These are phyloP conservation scores for Tetraodon nigroviridis DNA, from an alignment of 2,113 vertebrate species.

Conservation along the genomic window DNA sequence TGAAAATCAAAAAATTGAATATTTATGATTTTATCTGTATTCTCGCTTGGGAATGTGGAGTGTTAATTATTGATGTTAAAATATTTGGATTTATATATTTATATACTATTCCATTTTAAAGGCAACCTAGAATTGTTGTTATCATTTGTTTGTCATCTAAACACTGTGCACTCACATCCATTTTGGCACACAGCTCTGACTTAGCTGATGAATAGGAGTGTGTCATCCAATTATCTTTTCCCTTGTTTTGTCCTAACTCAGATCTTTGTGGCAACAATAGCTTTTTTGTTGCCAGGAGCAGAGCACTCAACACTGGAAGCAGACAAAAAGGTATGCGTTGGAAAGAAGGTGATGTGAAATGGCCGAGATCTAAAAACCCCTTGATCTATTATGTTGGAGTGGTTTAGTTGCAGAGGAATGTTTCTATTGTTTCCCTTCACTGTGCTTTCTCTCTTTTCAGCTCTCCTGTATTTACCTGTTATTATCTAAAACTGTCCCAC, in stretches of 20 bases:
- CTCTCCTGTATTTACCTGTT: conserved; percentile 5
- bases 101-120: too few relatives aligned
- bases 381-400: conserved; percentile 55
- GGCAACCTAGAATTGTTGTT: too few relatives aligned
- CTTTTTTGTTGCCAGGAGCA: conserved; percentile 92
- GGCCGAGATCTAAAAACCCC: conserved; percentile 56
- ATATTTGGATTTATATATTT: too few relatives aligned
- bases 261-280: conserved; percentile 97
- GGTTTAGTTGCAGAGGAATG: conserved; percentile 67
- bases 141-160: background rate
- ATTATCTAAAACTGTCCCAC: background rate
- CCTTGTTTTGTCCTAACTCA: conserved; percentile 67
- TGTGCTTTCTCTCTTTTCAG: conserved; percentile 3
- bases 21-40: too few relatives aligned
- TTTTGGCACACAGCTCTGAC: conserved; percentile 27
- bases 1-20: too few relatives aligned
- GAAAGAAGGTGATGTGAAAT: conserved; percentile 47
- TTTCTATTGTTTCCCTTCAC: conserved; percentile 23
- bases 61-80: too few relatives aligned
- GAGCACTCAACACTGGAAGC: conserved; percentile 89
- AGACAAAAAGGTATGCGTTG: conserved; percentile 90
- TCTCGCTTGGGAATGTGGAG: too few relatives aligned
- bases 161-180: conserved; percentile 1
- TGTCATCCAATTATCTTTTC: conserved; percentile 58
- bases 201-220: conserved; percentile 46